Base-by-base conservation (phyloP, 2,797 vertebrate genomes). In the Macropodus opercularis region DNA sequence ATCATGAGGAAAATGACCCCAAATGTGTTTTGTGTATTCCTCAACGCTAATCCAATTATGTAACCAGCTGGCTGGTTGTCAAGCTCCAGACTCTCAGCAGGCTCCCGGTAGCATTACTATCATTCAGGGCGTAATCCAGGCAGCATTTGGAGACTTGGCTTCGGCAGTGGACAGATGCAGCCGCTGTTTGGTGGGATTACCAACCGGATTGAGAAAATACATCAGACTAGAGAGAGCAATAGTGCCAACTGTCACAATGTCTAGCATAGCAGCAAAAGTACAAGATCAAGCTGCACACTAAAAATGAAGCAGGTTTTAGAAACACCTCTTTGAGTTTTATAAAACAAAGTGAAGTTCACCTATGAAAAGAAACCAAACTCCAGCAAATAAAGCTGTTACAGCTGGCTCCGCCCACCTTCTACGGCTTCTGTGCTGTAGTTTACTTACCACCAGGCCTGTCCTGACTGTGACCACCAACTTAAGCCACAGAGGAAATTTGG, bases 401-500 rank as follows among this genome's bases (percentile, higher is more conserved):
- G 40, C 40, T 46, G 29, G 18, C 19, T 22, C 7, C 27, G 27
- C 12, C 10, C 6, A 40, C 14, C 19, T 15, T 35, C 24, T 12
- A 65, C 5, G 0, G 32, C 12, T 32, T 5, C 2, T 50, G 18
- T 35, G 7, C 11, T 27, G 19, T 29, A 14, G 55, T 51, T 38
- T 4, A 98, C 98, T 95, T 91, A 99, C 98, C 96, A 98, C 91
- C 57, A 98, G 94, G 82, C 94, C 97, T 19, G 95, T 93, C 87
- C 96, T 91, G 57, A 99, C 90, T 4, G 98, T 99, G 87, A 98
- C 94, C 73, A 99, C 93, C 75, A 99, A 82, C 81, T 99, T 99
- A 63, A 99, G 90, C 97, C 98, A 99, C 32, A 83, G 47, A 51
- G 98, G 97, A 86, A 99, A 97, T 59, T 92, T 96, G 57, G 87